Percentiles rank a stretch among this genome's conserved stretches.
phyloP scores from a whole-genome alignment of 1,140 invertebrate species.

The Saccostrea echinata region DNA sequence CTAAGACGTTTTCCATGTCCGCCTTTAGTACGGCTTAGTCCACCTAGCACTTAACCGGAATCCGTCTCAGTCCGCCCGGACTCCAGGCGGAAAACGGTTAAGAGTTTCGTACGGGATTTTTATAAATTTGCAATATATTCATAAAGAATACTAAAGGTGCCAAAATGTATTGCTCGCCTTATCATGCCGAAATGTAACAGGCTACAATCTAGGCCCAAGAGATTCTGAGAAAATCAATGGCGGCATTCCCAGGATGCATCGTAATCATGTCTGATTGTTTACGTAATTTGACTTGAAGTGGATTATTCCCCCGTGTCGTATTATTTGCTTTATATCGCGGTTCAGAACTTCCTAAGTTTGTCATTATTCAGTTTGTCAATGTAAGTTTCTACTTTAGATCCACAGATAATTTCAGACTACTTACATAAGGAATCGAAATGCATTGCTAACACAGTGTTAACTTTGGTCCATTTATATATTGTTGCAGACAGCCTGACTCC shows the following conservation, averaged over 20 bases:
- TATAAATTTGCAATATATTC: neutral
- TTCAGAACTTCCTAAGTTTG: constrained; percentile 4
- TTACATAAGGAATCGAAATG: too few relatives aligned
- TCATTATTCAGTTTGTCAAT: neutral
- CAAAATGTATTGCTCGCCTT: neutral
- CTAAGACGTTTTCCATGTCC: too few relatives aligned
- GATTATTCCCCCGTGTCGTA: neutral
- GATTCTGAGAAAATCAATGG: constrained; percentile 22
- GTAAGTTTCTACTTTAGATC: neutral
- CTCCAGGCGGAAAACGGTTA: too few relatives aligned
- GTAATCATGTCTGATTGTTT: constrained; percentile 34
- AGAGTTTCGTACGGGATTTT: neutral
- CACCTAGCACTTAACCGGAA: too few relatives aligned
- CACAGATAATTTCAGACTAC: neutral
- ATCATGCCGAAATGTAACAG: neutral
- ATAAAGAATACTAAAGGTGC: constrained; percentile 17
- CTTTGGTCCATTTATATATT: too few relatives aligned
- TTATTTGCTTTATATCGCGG: neutral
- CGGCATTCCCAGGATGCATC: neutral
- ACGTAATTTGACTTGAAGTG: constrained; percentile 28
- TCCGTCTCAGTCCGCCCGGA: too few relatives aligned
- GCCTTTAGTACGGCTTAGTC: too few relatives aligned
- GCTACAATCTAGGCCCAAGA: neutral
- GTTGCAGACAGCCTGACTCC: too few relatives aligned
- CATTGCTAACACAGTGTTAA: neutral